phyloP scores from a whole-genome alignment of 1,140 invertebrate genomes.

The Halyomorpha halys region DNA sequence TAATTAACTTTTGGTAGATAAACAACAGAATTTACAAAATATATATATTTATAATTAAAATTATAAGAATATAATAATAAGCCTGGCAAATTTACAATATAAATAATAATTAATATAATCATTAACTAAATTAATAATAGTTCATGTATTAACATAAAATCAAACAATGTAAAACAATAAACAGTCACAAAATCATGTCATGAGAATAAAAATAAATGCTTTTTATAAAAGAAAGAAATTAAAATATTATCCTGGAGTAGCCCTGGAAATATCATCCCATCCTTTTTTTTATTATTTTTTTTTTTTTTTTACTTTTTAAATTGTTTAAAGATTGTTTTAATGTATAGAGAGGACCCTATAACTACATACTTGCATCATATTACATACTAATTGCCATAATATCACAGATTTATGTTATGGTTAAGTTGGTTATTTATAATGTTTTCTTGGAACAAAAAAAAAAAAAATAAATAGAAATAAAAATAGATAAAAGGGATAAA shows the following conservation, averaged over 20 bases:
- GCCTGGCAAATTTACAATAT: slow-evolving; percentile 21
- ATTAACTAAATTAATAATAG: slow-evolving; percentile 5
- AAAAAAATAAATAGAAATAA: slow-evolving; percentile 6
- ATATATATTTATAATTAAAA: slow-evolving; percentile 14
- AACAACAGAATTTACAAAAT: slow-evolving; percentile 21
- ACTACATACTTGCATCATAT: slow-evolving; percentile 11
- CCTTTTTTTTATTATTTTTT: not conserved
- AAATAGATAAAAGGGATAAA: slow-evolving; percentile 1
- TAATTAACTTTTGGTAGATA: slow-evolving; percentile 30
- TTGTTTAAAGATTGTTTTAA: slow-evolving; percentile 7
- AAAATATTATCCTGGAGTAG: slow-evolving; percentile 3
- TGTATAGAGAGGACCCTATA: slow-evolving; percentile 17
- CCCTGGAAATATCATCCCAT: slow-evolving; percentile 11
- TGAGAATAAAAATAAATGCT: not conserved
- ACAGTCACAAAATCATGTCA: slow-evolving; percentile 5
- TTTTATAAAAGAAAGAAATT: not conserved
- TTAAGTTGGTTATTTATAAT: slow-evolving; percentile 6
- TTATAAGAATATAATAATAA: slow-evolving; percentile 11
- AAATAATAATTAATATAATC: slow-evolving; percentile 20
- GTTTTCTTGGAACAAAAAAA: slow-evolving; percentile 10
- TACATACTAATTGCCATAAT: slow-evolving; percentile 27
- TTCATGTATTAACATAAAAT: slow-evolving; percentile 12
- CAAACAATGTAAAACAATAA: slow-evolving; percentile 16
- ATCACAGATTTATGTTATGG: slow-evolving; percentile 28
- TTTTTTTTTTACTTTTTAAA: slow-evolving; percentile 12